Base-by-base conservation (phyloP, 2,113 vertebrate species). In the Polypterus senegalus region DNA sequence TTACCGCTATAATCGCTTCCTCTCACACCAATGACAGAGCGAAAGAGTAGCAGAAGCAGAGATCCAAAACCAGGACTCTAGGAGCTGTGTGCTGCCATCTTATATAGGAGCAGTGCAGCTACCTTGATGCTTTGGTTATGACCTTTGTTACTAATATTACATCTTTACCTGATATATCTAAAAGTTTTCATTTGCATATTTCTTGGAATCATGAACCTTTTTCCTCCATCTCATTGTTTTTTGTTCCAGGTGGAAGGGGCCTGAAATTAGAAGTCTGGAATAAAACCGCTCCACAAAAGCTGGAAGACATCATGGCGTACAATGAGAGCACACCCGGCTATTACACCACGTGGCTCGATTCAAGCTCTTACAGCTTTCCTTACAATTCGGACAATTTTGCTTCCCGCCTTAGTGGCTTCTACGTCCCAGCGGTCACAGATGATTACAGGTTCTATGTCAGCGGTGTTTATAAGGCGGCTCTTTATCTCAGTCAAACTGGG, bases 201-300 rank as follows among this genome's bases (percentile, higher is more conserved):
- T 27, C 27, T 27, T 27, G 27, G 27, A 27, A 27, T 27, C 27
- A 27, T 27, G 27, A 27, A 27, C 27, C 27, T 27, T 27, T 27
- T 27, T 27, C 27, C 27, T 27, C 55, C 6, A 11, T 3, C 48
- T 47, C 49, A 47, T 54, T 62, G 11, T 9, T 9, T 55, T 3
- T 62, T 55, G 61, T 27, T 54, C 48, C 48, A 65, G 64, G 64
- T 7, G 64, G 64, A 49, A 58, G 64, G 55, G 64, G 64, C 6
- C 49, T 65, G 52, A 58, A 55, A 27, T 10, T 65, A n/a, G 64
- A 65, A 61, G 49, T 44, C 3, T 65, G 64, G 64, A 63, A 47
- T 27, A 7, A 27, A 61, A 43, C 47, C 5, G 44, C 5, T 7
- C 44, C 61, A 53, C 6, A 51, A 44, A 53, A n/a, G 27, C 49